These are phyloP conservation scores for Collichthys lucidus DNA, from an alignment of 2,113 vertebrate genomes.

Conservation along the genomic window DNA sequence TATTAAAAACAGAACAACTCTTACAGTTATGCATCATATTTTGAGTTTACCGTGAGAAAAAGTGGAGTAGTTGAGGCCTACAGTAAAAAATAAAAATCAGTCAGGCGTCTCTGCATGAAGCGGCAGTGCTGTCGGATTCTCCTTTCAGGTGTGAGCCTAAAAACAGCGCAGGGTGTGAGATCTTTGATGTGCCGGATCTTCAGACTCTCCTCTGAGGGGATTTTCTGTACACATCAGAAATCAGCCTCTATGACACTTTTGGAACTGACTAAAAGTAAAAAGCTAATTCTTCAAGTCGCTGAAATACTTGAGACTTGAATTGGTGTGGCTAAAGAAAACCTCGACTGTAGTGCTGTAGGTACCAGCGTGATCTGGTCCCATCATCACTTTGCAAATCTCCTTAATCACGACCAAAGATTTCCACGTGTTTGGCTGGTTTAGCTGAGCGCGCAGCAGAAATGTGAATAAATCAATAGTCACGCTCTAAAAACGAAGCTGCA, in stretches of 20 bases:
- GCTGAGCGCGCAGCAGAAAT: slow-evolving; percentile 23
- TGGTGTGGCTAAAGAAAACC: no score
- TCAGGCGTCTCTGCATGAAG: slow-evolving; percentile 13
- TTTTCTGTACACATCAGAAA: slow-evolving; percentile 56
- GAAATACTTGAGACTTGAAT: background rate
- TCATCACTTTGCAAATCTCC: background rate
- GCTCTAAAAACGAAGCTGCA: slow-evolving; percentile 62
- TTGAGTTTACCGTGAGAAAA: slow-evolving; percentile 2
- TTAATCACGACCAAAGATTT: slow-evolving; percentile 1
- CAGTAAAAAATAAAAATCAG: slow-evolving; percentile 26
- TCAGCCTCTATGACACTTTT: slow-evolving; percentile 35
- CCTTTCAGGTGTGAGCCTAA: slow-evolving; percentile 24
- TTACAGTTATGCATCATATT: no score
- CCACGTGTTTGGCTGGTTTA: slow-evolving; percentile 34
- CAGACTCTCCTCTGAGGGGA: slow-evolving; percentile 83
- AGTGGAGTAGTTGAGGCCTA: background rate
- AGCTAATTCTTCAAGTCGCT: background rate
- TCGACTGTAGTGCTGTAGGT: background rate
- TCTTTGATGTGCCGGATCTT: slow-evolving; percentile 67
- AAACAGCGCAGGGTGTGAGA: slow-evolving; percentile 68
- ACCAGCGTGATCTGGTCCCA: background rate
- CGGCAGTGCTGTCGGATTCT: slow-evolving; percentile 8
- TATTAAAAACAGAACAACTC: no score
- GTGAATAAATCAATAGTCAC: slow-evolving; percentile 60
- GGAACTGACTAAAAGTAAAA: slow-evolving; percentile 1